A percentile compares a stretch with the other conserved stretches of the same genome.
Conservation (phyloP, 2,797 vertebrate genomes). For the Mormyrops boulengeri region DNA sequence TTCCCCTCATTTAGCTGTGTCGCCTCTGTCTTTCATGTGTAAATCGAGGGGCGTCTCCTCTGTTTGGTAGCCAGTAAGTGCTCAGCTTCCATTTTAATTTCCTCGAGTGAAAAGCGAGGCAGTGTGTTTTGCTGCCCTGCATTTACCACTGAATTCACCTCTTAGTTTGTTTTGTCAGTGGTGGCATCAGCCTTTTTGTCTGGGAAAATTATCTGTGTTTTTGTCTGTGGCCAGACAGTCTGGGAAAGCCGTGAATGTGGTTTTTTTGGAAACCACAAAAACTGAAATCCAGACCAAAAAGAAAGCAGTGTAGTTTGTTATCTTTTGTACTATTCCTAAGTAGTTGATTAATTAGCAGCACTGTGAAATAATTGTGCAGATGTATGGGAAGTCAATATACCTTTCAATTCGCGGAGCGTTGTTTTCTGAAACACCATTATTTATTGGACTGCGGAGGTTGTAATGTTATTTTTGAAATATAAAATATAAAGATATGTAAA, state of each 20-base stretch:
- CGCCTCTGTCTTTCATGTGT: background rate
- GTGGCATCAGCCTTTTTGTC: background rate
- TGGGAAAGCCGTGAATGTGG: background rate
- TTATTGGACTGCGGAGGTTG: background rate
- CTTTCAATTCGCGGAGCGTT: background rate
- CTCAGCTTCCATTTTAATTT: background rate
- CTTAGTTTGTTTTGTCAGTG: background rate
- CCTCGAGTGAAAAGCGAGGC: background rate
- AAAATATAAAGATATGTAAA: background rate
- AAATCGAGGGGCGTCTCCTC: background rate
- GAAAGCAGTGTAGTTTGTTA: background rate
- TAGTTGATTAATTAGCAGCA: background rate
- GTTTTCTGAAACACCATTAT: background rate
- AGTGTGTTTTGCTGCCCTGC: background rate
- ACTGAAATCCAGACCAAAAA: background rate
- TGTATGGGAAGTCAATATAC: background rate
- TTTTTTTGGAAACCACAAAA: background rate
- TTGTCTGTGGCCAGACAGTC: background rate
- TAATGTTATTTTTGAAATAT: background rate
- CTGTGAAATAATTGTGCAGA: background rate
- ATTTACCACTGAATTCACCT: background rate
- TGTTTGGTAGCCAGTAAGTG: background rate
- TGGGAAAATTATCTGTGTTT: background rate
- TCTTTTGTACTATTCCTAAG: background rate
- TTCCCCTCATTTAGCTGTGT: background rate